Evolutionary conservation across 2,888 invertebrate genomes (phyloP).

Genomic region (Drosophila melanosoma): DNA sequence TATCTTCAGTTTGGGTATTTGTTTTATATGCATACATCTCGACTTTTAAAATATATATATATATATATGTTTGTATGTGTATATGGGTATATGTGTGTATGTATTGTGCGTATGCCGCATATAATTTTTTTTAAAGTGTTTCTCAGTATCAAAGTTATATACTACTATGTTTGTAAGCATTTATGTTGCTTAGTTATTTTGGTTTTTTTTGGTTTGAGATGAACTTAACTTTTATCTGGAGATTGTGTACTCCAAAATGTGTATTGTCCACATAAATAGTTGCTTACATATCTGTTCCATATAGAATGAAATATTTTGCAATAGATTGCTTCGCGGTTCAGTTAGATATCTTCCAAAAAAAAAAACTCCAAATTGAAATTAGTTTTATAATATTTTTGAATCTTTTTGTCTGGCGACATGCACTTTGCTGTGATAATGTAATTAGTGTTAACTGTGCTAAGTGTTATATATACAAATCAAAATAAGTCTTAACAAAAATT

Average conservation of each 20-base stretch:
- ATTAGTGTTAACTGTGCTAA: background rate
- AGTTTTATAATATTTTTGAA: background rate
- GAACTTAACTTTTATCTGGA: conserved; percentile 33
- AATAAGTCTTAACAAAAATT: conserved; percentile 16
- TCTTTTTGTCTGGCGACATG: conserved; percentile 34
- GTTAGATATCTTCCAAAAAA: conserved; percentile 6
- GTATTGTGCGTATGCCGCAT: conserved; percentile 1
- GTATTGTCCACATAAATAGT: conserved; percentile 67
- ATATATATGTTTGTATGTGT: conserved; percentile 2
- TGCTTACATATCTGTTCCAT: conserved; percentile 14
- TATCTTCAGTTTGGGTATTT: conserved; percentile 34
- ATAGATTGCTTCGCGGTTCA: conserved; percentile 15
- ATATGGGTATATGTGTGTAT: conserved; percentile 32
- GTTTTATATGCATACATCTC: conserved; percentile 10
- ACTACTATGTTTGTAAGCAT: conserved; percentile 36
- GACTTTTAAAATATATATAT: conserved; percentile 41
- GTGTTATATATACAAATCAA: conserved; percentile 38
- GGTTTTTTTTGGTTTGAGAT: conserved; percentile 28
- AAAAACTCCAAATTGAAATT: conserved; percentile 16
- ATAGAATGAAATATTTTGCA: conserved; percentile 8
- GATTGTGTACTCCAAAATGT: conserved; percentile 22
- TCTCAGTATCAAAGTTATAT: conserved; percentile 57
- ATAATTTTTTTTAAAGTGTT: conserved; percentile 5
- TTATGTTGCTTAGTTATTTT: conserved; percentile 49
- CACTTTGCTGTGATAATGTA: conserved; percentile 22